Evolutionary conservation across 2,113 vertebrate genomes (phyloP).

Genomic region (Xiphorhynchus elegans): DNA sequence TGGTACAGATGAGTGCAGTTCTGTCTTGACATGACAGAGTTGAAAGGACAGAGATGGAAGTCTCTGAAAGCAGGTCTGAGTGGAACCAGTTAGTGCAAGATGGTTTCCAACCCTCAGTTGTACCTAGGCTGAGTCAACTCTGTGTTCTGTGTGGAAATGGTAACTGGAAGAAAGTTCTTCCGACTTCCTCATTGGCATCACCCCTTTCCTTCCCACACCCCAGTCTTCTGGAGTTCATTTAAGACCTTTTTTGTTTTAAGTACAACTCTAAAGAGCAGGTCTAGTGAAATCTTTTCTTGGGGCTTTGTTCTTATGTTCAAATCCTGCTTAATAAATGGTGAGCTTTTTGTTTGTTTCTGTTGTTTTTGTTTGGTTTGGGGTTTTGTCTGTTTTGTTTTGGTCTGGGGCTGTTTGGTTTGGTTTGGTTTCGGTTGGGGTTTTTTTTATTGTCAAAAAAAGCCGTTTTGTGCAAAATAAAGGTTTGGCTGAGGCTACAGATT

Average conservation of each 20-base stretch:
- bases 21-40: background rate
- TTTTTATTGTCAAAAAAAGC: background rate
- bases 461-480: background rate
- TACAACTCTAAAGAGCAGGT: background rate
- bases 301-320: background rate
- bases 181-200: background rate
- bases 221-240: background rate
- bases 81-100: background rate
- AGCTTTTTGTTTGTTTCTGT: too few species aligned
- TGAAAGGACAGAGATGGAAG: background rate
- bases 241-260: background rate
- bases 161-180: background rate
- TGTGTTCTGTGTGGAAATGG: background rate
- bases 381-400: too few species aligned
- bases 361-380: too few species aligned
- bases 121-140: background rate
- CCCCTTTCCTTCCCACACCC: background rate
- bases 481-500: background rate
- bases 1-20: background rate
- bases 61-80: background rate
- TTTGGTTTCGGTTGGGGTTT: too few species aligned
- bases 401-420: too few species aligned
- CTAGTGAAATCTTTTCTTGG: background rate
- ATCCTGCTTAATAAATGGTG: background rate
- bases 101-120: background rate